Evolutionary conservation across 2,888 invertebrate genomes (phyloP).

Genomic region (Elgonia sp.): DNA sequence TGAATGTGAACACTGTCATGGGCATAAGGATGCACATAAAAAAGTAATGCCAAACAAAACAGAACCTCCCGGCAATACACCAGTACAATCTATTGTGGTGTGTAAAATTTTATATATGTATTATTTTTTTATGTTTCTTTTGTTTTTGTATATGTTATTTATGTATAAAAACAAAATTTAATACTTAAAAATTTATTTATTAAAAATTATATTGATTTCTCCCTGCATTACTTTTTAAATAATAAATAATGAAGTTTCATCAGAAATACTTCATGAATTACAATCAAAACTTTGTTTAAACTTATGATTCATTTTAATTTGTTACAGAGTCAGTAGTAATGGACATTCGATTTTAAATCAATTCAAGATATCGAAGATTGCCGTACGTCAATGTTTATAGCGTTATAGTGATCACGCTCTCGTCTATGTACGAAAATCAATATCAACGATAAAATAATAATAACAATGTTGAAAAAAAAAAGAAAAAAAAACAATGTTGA

Average conservation of each 20-base stretch:
- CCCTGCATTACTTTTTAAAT: not conserved
- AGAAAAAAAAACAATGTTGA: no score
- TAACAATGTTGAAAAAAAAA: no score
- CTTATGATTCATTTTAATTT: conserved; percentile 6
- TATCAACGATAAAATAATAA: conserved; percentile 20
- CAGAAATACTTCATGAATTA: no score
- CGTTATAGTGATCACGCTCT: conserved; percentile 37
- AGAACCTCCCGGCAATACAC: conserved; percentile 80
- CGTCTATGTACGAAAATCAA: conserved; percentile 23
- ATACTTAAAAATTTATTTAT: not conserved
- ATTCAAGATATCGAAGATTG: conserved; percentile 30
- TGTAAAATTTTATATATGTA: conserved; percentile 6
- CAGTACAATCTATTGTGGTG: conserved; percentile 75
- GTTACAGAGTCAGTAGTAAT: conserved; percentile 57
- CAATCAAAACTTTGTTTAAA: not conserved
- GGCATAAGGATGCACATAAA: conserved; percentile 88
- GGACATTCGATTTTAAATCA: not conserved
- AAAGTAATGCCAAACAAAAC: conserved; percentile 80
- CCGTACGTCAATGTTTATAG: conserved; percentile 49
- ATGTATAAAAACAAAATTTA: no score
- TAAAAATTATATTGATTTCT: not conserved
- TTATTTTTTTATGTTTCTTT: no score
- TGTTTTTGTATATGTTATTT: no score
- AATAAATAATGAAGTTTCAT: not conserved
- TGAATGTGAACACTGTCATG: conserved; percentile 95